Evolutionary conservation across 2,113 vertebrate genomes (phyloP).

Genomic region (Pseudonaja textilis): DNA sequence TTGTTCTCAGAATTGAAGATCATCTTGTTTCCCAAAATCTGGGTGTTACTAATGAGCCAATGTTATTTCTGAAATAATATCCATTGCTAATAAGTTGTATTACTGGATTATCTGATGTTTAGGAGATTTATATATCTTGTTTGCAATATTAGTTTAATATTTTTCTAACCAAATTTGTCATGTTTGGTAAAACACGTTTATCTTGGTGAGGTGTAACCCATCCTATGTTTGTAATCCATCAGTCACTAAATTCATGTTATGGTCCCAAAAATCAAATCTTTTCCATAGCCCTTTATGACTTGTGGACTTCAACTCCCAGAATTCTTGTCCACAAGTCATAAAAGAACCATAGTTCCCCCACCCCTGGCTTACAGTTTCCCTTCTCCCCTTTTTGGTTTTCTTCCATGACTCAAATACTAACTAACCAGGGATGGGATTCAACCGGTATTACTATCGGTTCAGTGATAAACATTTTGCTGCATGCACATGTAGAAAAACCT

Average conservation of each 20-base stretch:
- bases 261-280: neutral
- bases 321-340: too few relatives aligned
- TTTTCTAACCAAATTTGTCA: neutral
- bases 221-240: neutral
- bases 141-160: neutral
- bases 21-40: neutral
- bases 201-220: neutral
- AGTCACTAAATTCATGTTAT: neutral
- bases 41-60: neutral
- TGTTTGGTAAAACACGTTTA: neutral
- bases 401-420: neutral
- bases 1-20: neutral
- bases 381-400: neutral
- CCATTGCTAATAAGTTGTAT: neutral
- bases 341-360: too few relatives aligned
- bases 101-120: neutral
- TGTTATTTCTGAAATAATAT: neutral
- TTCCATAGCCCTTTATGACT: neutral
- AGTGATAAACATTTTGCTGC: too few relatives aligned
- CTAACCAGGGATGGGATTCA: too few relatives aligned
- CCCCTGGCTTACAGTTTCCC: neutral
- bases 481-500: too few relatives aligned
- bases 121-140: neutral
- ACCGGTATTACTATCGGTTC: too few relatives aligned
- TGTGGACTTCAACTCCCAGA: too few relatives aligned